Base-by-base conservation (phyloP, 1,140 invertebrate genomes). In the Phenacoccus solenopsis region DNA sequence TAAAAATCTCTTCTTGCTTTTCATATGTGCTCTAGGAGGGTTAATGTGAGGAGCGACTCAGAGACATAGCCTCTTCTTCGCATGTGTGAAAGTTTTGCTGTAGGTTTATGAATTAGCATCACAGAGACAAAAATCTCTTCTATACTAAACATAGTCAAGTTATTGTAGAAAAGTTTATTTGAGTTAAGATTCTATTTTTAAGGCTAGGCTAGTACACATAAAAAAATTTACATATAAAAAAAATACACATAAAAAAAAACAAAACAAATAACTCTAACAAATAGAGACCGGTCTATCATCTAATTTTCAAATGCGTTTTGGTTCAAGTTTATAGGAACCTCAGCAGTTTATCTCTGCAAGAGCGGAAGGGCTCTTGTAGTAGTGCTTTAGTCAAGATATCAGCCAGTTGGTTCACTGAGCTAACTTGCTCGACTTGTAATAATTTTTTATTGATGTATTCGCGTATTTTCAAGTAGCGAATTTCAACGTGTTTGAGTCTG, bases 401-500 rank as follows among this genome's bases (percentile, higher is more conserved):
- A 64, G 59, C 59, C 4, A 64, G 25, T 16, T 64, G 59, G 22
- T 64, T 64, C 25, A 25, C 9, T 25, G 59, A 24, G 25, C 25
- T 27, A 20, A 64, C 16, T 25, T 64, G 21, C 16, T 24, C 16
- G 3, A 27, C 22, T 64, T 24, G 22, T 22, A 64, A 24, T 25
- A 25, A 64, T 1, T 32, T 32, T 35, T 28, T 4, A 2, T 68
- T 9, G 12, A 68, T 68, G 13, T 30, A 20, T 32, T 35, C 32
- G 2, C 67, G 2, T 3, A 68, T 68, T 20, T 32, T 32, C 16
- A 32, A 35, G 32, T 68, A 68, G 25, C 28, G 25, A 68, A 68
- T 68, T 32, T 28, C 25, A 68, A 68, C 77, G 70, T 68, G 32
- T 68, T 68, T 68, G 3, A 35, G 7, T 68, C 28, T 68, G 2